Conservation (phyloP, 2,888 invertebrate genomes). For the Acleris holmiana region DNA sequence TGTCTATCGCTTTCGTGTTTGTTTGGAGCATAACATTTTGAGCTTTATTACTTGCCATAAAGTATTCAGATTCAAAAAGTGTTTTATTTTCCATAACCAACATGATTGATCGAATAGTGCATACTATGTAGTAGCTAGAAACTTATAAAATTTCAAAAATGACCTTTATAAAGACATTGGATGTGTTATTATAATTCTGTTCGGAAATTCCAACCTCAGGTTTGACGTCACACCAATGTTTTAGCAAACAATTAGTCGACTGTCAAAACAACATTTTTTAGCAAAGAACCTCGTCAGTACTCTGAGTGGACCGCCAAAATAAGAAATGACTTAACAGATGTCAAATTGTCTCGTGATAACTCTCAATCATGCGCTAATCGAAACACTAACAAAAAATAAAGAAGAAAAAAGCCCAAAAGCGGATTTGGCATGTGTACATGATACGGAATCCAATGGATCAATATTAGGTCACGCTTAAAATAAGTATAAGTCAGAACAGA, state of each 20-base stretch:
- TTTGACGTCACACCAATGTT: slow-evolving; percentile 37
- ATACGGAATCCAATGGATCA: slow-evolving; percentile 68
- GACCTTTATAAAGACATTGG: slow-evolving; percentile 9
- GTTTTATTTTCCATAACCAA: not conserved
- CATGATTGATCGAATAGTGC: not conserved
- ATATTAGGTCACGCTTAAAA: slow-evolving; percentile 64
- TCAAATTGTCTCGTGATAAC: slow-evolving; percentile 76
- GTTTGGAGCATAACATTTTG: slow-evolving; percentile 24
- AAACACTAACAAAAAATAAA: slow-evolving; percentile 73
- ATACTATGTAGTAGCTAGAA: no score
- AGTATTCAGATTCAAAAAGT: not conserved
- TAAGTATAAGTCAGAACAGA: not conserved
- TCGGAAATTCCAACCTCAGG: slow-evolving; percentile 36
- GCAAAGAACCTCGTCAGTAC: slow-evolving; percentile 55
- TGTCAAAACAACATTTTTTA: slow-evolving; percentile 56
- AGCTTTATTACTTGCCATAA: slow-evolving; percentile 11
- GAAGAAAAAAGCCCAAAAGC: slow-evolving; percentile 68
- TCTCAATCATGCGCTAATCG: slow-evolving; percentile 81
- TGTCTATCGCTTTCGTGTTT: slow-evolving; percentile 25
- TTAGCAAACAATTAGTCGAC: slow-evolving; percentile 39
- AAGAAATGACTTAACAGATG: slow-evolving; percentile 74
- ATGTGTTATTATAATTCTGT: slow-evolving; percentile 10
- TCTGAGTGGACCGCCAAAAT: slow-evolving; percentile 70
- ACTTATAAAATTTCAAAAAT: not conserved
- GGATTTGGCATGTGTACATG: slow-evolving; percentile 76